Evolutionary conservation across 2,113 vertebrate species (phyloP), one percentile per base, ranked within the genome.

Genomic region (Eudyptes chrysolophus): DNA sequence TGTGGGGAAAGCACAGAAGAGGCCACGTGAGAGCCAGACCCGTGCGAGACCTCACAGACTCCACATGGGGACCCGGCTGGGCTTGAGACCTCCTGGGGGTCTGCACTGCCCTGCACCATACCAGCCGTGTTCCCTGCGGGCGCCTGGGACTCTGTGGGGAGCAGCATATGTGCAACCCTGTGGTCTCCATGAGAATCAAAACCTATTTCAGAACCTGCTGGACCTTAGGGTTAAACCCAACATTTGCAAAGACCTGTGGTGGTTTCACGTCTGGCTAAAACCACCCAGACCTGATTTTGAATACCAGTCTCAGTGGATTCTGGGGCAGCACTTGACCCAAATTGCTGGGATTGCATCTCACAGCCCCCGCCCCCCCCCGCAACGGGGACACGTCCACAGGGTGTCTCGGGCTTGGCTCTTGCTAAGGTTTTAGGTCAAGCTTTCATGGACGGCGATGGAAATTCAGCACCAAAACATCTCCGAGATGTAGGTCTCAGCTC

Each of bases 21-120:
- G 42, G n/a, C 19, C 61, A 26, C 16, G 0, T 80, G 66, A 95
- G 77, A 74, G 18, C 16, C 84, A 48, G 77, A 81, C 16, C 26
- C 0, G 0, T 15, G 64, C 0, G 2, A 36, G 14, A 80, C 8
- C 32, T 40, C 11, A 4, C 3, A 5, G 75, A 52, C 46, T 29
- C 76, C n/a, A 8, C 2, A 6, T 0, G 2, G 24, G 26, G 40
- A 30, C 36, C 19, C 1, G 2, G 60, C 21, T 1, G 2, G 25
- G 72, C 52, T 70, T 2, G 4, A 69, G 26, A 16, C 75, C 38
- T 66, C 19, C 42, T 36, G 29, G 25, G 48, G 44, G 9, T 74
- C 40, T 69, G 62, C 13, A 3, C 11, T 42, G 52, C 30, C 52
- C 26, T 68, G 62, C 26, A 62, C 61, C 1, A 1, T 6, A 25